These are phyloP conservation scores for Oncorhynchus gorbuscha DNA, from an alignment of 2,113 vertebrate genomes.

Conservation along the genomic window DNA sequence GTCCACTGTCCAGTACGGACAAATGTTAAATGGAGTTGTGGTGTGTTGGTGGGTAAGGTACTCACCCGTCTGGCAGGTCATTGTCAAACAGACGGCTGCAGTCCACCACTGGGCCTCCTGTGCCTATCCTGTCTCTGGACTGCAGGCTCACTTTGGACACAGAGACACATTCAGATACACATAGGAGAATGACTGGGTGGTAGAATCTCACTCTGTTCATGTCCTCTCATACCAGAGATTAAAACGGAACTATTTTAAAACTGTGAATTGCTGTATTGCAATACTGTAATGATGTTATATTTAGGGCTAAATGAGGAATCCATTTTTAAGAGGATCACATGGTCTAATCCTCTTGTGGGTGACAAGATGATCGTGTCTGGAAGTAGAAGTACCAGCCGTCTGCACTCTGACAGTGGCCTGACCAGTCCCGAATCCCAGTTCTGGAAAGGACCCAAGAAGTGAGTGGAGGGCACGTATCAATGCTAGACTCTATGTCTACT, in stretches of 20 bases:
- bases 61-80: constrained; percentile 97
- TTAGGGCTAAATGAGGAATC: background rate
- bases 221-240: background rate
- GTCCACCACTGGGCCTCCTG: constrained; percentile 94
- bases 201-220: background rate
- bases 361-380: background rate
- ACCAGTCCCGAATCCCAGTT: too few relatives aligned
- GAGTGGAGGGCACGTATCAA: too few relatives aligned
- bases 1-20: too few relatives aligned
- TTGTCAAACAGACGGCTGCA: constrained; percentile 98
- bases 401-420: background rate
- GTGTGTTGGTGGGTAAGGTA: background rate
- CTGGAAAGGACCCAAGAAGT: too few relatives aligned
- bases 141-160: constrained; percentile 87
- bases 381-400: too few relatives aligned
- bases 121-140: constrained; percentile 95
- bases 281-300: background rate
- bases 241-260: background rate
- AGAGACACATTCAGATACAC: background rate
- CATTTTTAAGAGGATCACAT: background rate
- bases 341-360: background rate
- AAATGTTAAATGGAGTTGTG: too few relatives aligned
- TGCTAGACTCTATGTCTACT: too few relatives aligned
- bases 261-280: background rate
- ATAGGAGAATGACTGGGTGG: background rate